These are phyloP conservation scores for Leptopilina clavipes DNA, from an alignment of 1,140 invertebrate genomes.

Conservation along the genomic window DNA sequence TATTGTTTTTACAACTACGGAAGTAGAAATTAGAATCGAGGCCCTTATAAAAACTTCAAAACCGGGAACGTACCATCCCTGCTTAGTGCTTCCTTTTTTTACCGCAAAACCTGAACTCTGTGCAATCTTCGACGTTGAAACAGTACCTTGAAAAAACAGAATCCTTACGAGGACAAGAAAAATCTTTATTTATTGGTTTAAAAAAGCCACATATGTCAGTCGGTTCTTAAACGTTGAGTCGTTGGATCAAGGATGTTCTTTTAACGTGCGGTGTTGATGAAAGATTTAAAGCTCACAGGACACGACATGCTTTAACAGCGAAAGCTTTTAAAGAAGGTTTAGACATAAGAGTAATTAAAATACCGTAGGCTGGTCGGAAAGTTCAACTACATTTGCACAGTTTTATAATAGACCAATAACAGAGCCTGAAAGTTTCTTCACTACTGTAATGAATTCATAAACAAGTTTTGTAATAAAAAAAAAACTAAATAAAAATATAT, in stretches of 20 bases:
- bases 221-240: slow-evolving; percentile 48
- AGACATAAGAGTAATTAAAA: slow-evolving; percentile 46
- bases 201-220: slow-evolving; percentile 44
- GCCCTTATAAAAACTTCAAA: too few species aligned
- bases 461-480: neutral
- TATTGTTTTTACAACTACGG: too few species aligned
- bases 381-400: slow-evolving; percentile 47
- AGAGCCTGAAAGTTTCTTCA: neutral
- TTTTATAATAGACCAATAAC: slow-evolving; percentile 32
- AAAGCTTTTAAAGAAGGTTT: slow-evolving; percentile 43
- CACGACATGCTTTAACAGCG: slow-evolving; percentile 54
- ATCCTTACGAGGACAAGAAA: slow-evolving; percentile 32
- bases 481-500: too few species aligned
- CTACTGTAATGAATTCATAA: neutral
- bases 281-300: slow-evolving; percentile 49
- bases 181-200: slow-evolving; percentile 39
- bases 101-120: slow-evolving; percentile 37
- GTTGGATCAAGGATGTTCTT: slow-evolving; percentile 51
- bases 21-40: too few species aligned
- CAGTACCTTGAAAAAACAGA: slow-evolving; percentile 7
- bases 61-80: too few species aligned
- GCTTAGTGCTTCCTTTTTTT: slow-evolving; percentile 31
- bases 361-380: slow-evolving; percentile 55
- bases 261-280: slow-evolving; percentile 44
- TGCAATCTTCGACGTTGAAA: neutral